Percentiles rank a stretch among this genome's conserved stretches.
Conservation (phyloP, 2,888 invertebrate species). For the Ormyrus thymus region DNA sequence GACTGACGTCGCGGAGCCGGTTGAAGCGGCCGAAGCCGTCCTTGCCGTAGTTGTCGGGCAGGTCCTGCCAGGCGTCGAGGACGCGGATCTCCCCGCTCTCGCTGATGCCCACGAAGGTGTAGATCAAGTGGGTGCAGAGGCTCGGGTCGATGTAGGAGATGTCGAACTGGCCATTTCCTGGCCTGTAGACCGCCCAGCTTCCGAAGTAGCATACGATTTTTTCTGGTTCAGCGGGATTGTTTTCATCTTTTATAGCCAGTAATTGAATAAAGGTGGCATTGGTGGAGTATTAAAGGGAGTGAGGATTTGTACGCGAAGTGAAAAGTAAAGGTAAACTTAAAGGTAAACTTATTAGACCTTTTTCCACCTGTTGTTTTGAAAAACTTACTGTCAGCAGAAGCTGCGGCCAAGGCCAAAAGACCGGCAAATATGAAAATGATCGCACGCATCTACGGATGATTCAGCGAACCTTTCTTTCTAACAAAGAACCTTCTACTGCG, state of each 20-base stretch:
- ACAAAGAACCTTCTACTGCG: not conserved
- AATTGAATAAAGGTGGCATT: no score
- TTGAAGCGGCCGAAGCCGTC: constrained; percentile 78
- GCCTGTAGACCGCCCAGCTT: constrained; percentile 85
- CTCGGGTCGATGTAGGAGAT: constrained; percentile 81
- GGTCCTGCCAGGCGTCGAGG: constrained; percentile 80
- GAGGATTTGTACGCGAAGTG: no score
- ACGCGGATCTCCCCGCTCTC: constrained; percentile 76
- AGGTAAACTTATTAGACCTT: no score
- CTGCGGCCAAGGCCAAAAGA: constrained; percentile 22
- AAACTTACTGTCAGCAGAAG: constrained; percentile 45
- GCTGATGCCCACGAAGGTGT: constrained; percentile 82
- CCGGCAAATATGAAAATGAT: constrained; percentile 18
- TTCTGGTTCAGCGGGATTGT: constrained; percentile 71
- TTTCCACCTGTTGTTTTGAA: not conserved
- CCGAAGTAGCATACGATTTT: constrained; percentile 85
- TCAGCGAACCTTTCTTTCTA: not conserved
- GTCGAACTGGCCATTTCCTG: constrained; percentile 80
- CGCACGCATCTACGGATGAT: constrained; percentile 44
- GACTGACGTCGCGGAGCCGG: constrained; percentile 77
- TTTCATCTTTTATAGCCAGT: no score
- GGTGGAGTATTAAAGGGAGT: no score
- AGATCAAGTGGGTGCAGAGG: constrained; percentile 86
- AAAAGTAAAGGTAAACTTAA: no score
- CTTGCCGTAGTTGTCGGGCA: constrained; percentile 76